These are phyloP conservation scores for Nomada ruficornis DNA, from an alignment of 2,888 invertebrate genomes.

Conservation along the genomic window DNA sequence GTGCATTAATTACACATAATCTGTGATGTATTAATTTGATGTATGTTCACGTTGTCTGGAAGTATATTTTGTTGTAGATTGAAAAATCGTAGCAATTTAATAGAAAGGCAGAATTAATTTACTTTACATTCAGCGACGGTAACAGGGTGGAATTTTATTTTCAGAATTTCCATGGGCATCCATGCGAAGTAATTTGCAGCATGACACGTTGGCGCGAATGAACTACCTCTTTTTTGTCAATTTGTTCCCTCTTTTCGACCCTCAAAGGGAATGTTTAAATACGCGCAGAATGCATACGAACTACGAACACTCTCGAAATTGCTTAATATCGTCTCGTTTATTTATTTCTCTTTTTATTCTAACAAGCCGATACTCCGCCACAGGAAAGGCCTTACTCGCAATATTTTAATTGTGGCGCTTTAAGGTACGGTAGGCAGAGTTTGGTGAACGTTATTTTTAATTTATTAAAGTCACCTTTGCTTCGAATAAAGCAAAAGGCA, in stretches of 20 bases:
- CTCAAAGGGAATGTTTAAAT: constrained; percentile 22
- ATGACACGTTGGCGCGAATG: not conserved
- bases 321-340: constrained; percentile 9
- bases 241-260: not conserved
- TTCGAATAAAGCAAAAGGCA: not conserved
- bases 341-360: not conserved
- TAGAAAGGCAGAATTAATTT: too few relatives aligned
- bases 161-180: not conserved
- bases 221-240: constrained; percentile 1
- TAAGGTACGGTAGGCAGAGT: not conserved
- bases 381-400: not conserved
- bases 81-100: too few relatives aligned
- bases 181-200: constrained; percentile 2
- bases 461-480: not conserved
- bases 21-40: too few relatives aligned
- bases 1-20: too few relatives aligned
- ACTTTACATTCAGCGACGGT: not conserved
- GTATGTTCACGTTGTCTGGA: too few relatives aligned
- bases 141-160: not conserved
- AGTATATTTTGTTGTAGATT: too few relatives aligned
- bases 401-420: constrained; percentile 2
- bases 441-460: not conserved
- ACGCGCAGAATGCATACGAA: not conserved
- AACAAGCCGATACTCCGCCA: not conserved
- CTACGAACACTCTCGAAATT: not conserved